Conservation (phyloP, 2,888 invertebrate species). For the Taenaris catops region DNA sequence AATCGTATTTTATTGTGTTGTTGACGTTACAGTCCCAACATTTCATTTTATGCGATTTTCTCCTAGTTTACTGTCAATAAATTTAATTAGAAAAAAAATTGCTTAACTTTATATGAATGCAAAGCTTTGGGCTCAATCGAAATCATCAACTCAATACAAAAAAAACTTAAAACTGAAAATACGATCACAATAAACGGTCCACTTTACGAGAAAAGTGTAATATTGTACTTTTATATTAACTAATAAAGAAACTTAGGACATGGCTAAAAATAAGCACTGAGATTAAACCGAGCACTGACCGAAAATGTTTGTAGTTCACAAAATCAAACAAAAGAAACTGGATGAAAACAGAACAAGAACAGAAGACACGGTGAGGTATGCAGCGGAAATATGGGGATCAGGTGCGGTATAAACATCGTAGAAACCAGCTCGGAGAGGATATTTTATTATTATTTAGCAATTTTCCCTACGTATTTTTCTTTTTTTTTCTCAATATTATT, state of each 20-base stretch:
- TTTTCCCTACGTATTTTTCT: too few species aligned
- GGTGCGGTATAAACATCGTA: conserved; percentile 71
- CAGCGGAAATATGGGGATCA: conserved; percentile 48
- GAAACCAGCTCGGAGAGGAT: conserved; percentile 66
- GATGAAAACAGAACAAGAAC: conserved; percentile 47
- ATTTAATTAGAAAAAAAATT: conserved; percentile 13
- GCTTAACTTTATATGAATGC: conserved; percentile 16
- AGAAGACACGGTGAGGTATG: conserved; percentile 43
- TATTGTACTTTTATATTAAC: conserved; percentile 8
- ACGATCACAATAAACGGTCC: conserved; percentile 14
- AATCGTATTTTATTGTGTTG: too few species aligned
- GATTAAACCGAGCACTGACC: conserved; percentile 26
- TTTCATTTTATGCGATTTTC: neutral
- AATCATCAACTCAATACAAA: conserved; percentile 19
- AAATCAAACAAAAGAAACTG: conserved; percentile 51
- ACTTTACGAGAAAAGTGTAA: too few species aligned
- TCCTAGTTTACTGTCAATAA: conserved; percentile 2
- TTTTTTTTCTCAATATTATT: too few species aligned
- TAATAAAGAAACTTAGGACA: conserved; percentile 25
- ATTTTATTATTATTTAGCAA: conserved; percentile 69
- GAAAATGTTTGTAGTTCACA: conserved; percentile 39
- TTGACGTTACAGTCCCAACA: conserved; percentile 13
- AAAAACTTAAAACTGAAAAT: conserved; percentile 17
- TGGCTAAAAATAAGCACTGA: conserved; percentile 37
- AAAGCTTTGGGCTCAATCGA: conserved; percentile 10